phyloP scores from a whole-genome alignment of 2,888 invertebrate species.

The Volucella bombylans region DNA sequence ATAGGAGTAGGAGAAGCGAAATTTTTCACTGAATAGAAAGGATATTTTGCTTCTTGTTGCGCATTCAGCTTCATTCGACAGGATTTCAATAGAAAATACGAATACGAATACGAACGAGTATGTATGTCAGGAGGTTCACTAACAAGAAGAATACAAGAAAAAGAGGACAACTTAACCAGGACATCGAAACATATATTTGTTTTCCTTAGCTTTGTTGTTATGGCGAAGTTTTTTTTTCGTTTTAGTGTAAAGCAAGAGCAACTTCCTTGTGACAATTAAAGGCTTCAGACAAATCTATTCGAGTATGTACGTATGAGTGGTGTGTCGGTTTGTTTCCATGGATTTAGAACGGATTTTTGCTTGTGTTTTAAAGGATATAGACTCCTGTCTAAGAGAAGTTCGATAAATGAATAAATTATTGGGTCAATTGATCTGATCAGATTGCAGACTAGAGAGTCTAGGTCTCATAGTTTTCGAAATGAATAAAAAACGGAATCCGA shows the following conservation, averaged over 20 bases:
- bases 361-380: too few relatives aligned
- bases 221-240: background rate
- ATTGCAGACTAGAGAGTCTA: too few relatives aligned
- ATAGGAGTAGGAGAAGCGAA: constrained; percentile 2
- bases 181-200: constrained; percentile 32
- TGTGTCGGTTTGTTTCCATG: too few relatives aligned
- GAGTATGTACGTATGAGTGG: too few relatives aligned
- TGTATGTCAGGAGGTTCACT: constrained; percentile 17
- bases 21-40: background rate
- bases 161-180: constrained; percentile 13
- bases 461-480: too few relatives aligned
- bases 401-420: too few relatives aligned
- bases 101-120: background rate
- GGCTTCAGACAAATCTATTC: background rate
- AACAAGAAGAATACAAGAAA: background rate
- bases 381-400: too few relatives aligned
- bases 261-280: background rate
- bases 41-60: constrained; percentile 41
- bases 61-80: constrained; percentile 47
- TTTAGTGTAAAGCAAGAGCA: background rate
- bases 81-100: constrained; percentile 29
- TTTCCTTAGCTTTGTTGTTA: background rate
- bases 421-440: too few relatives aligned
- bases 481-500: too few relatives aligned
- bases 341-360: too few relatives aligned